Evolutionary conservation across 23 tunicate species (phyloP).

Genomic region (Trididemnum clinides): DNA sequence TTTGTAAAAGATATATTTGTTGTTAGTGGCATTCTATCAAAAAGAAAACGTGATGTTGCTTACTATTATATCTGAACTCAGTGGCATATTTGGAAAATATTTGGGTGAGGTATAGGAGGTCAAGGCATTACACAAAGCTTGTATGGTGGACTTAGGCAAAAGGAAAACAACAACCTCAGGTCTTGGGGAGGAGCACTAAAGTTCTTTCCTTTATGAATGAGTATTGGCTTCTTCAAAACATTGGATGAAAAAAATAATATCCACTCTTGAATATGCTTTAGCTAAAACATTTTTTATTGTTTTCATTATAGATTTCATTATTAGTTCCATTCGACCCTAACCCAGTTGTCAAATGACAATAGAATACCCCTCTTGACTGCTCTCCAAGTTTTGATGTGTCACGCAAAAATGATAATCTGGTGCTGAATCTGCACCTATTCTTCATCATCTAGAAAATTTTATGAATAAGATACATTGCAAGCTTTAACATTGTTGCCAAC

Average conservation of each 20-base stretch:
- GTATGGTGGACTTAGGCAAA: background rate
- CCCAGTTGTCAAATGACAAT: background rate
- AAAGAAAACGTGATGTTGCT: background rate
- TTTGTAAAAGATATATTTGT: conserved; percentile 2
- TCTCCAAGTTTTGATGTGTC: background rate
- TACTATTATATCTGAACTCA: background rate
- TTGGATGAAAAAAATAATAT: background rate
- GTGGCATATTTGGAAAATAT: background rate
- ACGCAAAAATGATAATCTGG: background rate
- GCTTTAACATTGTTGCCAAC: conserved; percentile 23
- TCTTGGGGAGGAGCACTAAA: background rate
- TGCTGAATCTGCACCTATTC: background rate
- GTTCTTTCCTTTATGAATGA: background rate
- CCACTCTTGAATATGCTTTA: background rate
- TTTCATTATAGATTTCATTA: background rate
- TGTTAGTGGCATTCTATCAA: background rate
- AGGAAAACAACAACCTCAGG: background rate
- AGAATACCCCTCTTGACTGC: background rate
- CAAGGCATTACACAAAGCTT: background rate
- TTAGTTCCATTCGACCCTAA: background rate
- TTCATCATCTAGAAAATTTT: background rate
- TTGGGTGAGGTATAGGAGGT: background rate
- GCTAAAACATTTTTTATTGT: background rate
- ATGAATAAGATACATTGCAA: background rate
- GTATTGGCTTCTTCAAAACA: background rate